Evolutionary conservation across 2,113 vertebrate species (phyloP).

Genomic region (Pelmatolapia mariae): DNA sequence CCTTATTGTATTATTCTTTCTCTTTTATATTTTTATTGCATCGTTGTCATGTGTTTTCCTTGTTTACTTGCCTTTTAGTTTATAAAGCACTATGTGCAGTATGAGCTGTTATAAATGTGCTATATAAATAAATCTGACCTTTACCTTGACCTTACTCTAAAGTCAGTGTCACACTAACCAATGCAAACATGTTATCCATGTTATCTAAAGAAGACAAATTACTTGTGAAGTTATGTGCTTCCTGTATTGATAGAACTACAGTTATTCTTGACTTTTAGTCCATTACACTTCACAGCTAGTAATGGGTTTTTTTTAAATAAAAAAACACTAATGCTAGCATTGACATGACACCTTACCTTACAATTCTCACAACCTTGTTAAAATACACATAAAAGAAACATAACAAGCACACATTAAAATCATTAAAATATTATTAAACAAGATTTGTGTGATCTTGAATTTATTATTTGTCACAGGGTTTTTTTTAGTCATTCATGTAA

Average conservation of each 20-base stretch:
- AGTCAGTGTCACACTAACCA: background rate
- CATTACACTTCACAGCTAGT: background rate
- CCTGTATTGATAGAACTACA: background rate
- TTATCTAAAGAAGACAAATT: background rate
- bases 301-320: fast-evolving
- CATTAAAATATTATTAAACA: background rate
- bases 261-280: background rate
- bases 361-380: background rate
- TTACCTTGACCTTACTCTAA: background rate
- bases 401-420: background rate
- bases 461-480: background rate
- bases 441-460: background rate
- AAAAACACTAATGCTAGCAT: background rate
- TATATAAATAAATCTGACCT: background rate
- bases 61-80: background rate
- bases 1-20: background rate
- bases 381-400: background rate
- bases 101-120: background rate
- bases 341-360: background rate
- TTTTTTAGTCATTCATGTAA: background rate
- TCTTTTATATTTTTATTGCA: background rate
- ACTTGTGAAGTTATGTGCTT: background rate
- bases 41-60: background rate
- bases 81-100: background rate
- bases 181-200: background rate